phyloP scores from a whole-genome alignment of 2,113 vertebrate species.

The Chaetorhynchus papuensis region DNA sequence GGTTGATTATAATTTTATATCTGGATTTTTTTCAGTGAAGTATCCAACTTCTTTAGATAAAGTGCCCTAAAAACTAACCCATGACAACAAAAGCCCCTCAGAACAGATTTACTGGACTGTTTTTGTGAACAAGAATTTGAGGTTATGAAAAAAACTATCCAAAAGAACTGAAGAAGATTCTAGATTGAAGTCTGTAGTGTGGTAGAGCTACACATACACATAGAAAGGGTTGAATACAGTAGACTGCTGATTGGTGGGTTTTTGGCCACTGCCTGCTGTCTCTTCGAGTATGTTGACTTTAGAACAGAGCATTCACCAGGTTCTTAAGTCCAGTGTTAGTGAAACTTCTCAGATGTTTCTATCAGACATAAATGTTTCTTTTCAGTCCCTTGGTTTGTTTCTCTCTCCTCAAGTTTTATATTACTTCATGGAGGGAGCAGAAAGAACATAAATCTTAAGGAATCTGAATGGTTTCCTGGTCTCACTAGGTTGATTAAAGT shows the following conservation, averaged over 20 bases:
- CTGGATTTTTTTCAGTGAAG: slow-evolving; percentile 9
- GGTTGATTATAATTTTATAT: slow-evolving; percentile 51
- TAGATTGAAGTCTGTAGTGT: not conserved
- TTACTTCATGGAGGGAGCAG: not conserved
- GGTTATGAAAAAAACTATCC: not conserved
- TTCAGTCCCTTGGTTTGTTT: not conserved
- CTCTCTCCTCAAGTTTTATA: not conserved
- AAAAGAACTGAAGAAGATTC: not conserved
- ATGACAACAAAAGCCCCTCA: not conserved
- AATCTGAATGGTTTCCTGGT: not conserved
- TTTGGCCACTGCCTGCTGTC: not conserved
- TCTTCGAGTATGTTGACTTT: not conserved
- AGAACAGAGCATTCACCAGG: not conserved
- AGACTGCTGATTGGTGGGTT: not conserved
- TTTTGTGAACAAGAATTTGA: not conserved
- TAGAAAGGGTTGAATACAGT: not conserved
- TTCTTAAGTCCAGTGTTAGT: not conserved
- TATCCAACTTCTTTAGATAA: not conserved
- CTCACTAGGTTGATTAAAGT: not conserved
- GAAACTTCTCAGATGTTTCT: not conserved
- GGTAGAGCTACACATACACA: not conserved
- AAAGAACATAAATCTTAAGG: not conserved
- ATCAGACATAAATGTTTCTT: not conserved
- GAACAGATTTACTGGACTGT: not conserved
- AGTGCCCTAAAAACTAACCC: not conserved